phyloP scores from a whole-genome alignment of 2,888 invertebrate species.

The Panzeria rudis region DNA sequence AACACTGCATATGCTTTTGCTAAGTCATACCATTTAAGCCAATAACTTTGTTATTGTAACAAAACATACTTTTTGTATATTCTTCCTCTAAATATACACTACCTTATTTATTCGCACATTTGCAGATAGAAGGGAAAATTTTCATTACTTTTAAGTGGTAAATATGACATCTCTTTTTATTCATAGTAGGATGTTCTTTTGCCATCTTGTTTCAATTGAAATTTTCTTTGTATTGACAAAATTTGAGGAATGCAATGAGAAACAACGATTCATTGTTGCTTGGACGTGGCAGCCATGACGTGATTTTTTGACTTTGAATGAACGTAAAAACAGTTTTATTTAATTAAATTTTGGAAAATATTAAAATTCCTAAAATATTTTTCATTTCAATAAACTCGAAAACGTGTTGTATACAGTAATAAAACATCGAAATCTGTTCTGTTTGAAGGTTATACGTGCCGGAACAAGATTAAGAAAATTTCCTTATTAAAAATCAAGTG shows the following conservation, averaged over 20 bases:
- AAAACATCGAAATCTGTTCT: conserved; percentile 38
- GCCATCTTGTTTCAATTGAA: conserved; percentile 37
- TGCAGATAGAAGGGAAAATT: neutral
- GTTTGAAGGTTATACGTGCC: conserved; percentile 54
- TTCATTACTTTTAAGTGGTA: neutral
- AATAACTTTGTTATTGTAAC: conserved; percentile 33
- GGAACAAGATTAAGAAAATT: conserved; percentile 60
- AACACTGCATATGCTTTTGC: neutral
- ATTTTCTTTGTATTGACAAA: conserved; percentile 67
- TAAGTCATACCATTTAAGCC: neutral
- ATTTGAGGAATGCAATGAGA: conserved; percentile 76
- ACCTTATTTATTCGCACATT: conserved; percentile 22
- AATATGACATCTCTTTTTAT: conserved; percentile 46
- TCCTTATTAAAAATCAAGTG: conserved; percentile 67
- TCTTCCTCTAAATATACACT: neutral
- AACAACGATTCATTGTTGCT: conserved; percentile 83
- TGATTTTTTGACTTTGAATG: conserved; percentile 82
- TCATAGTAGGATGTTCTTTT: conserved; percentile 26
- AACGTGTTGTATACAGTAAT: conserved; percentile 70
- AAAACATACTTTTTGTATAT: neutral
- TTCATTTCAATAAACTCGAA: conserved; percentile 75
- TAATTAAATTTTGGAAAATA: conserved; percentile 66
- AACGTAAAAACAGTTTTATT: conserved; percentile 58
- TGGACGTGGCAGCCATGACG: conserved; percentile 84
- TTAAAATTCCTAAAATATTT: conserved; percentile 77